Base-by-base conservation (phyloP, 2,113 vertebrate species). In the Trematocara variabile region DNA sequence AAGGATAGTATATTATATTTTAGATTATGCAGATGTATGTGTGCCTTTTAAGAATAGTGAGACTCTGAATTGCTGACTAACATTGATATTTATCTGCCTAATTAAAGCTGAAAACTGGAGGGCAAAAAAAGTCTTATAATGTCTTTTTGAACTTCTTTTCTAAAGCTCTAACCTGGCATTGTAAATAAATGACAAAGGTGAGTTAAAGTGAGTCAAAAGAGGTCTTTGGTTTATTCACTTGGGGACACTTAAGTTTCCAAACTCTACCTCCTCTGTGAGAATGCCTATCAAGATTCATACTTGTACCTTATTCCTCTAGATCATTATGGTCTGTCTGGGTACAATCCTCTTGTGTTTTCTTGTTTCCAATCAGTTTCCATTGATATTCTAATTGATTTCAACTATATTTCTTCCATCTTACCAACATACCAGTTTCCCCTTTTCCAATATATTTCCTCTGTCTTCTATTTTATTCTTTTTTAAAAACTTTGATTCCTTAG, bases 111-210 rank as follows among this genome's bases (percentile, higher is more conserved):
- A 68, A 25, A 63, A 60, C 18, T 25, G 2, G 28, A 7, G 5
- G 5, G 3, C 50, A 52, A 75, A 63, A 46, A 79, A 81, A 41
- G 52, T 52, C 68, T 84, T 34, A 37, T 53, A 80, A 50, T 68
- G 8, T 84, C 55, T 34, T 87, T 55, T 79, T 52, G 28, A 83
- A 68, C 79, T 89, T 86, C n/a, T n/a, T n/a, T 48, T 82, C 14
- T 25, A 85, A 89, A 73, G 33, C 80, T 87, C n/a, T 25, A 54
- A 85, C 77, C 14, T 82, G 55, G 14, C 3, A 37, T 39, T 3
- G 13, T 33, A 25, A 65, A 87, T 34, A 56, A 20, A 79, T 22
- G 60, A 39, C 13, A 39, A 2, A 25, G 25, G 12, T 33, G 56
- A 20, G 37, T 7, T 5, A 52, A 56, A 80, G 77, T 5, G 4